These are phyloP conservation scores for Biston stratarius DNA, from an alignment of 2,888 invertebrate species.

Conservation along the genomic window DNA sequence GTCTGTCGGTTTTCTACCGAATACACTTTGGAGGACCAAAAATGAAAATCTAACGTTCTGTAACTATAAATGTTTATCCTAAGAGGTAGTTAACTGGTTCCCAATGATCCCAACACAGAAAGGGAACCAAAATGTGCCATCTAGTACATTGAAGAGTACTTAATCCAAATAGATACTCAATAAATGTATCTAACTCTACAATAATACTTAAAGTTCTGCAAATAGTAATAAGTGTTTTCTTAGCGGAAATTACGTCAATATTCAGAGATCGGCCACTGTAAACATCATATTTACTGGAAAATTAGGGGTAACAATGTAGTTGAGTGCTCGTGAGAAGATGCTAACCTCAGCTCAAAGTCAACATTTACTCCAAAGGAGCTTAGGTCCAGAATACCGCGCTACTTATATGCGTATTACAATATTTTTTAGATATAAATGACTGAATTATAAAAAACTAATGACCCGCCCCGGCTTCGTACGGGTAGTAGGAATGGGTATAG, in stretches of 20 bases:
- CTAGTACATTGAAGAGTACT: background rate
- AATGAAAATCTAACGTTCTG: no score
- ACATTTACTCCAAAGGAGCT: no score
- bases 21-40: no score
- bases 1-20: no score
- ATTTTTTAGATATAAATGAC: no score
- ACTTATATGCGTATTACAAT: no score
- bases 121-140: background rate
- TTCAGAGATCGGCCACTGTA: slow-evolving; percentile 9
- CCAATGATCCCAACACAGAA: background rate
- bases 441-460: no score
- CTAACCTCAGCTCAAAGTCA: background rate
- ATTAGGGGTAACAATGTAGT: background rate
- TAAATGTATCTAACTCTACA: background rate
- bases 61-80: no score
- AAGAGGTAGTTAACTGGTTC: no score
- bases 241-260: slow-evolving; percentile 22
- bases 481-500: no score
- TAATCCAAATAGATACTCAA: background rate
- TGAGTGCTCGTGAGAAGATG: background rate
- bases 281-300: slow-evolving; percentile 3
- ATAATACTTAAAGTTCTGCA: background rate
- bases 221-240: background rate
- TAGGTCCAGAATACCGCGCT: no score
- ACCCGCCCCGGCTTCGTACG: no score